Conservation (phyloP, 35 echinoderm and acorn worm species). For the Hemicentrotus pulcherrimus region DNA sequence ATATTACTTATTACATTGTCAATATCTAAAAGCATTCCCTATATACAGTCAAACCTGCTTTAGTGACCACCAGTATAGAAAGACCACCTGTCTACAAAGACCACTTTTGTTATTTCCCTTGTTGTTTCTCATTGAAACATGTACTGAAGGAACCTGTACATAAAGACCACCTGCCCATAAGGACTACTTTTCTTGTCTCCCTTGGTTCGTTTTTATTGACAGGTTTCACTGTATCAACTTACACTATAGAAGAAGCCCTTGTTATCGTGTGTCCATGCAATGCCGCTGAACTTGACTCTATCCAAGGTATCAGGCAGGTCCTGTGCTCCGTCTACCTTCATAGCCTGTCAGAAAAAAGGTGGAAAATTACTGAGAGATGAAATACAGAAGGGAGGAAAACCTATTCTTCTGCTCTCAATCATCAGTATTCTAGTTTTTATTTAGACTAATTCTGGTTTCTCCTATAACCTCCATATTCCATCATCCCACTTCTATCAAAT, state of each 20-base stretch:
- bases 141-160: no score
- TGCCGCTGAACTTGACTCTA: conserved; percentile 89
- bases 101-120: no score
- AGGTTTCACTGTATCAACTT: conserved; percentile 40
- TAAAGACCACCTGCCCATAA: background rate
- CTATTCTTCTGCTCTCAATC: background rate
- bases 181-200: background rate
- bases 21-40: no score
- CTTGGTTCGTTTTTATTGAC: no score
- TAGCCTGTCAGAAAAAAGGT: conserved; percentile 61
- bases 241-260: conserved; percentile 97
- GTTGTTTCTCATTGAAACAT: no score
- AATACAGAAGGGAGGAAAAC: background rate
- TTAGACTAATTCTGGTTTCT: no score
- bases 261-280: conserved; percentile 92
- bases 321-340: conserved; percentile 69
- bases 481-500: no score
- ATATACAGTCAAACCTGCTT: no score
- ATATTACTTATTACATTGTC: no score
- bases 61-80: no score
- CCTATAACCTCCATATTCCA: no score
- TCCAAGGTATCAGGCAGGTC: conserved; percentile 81
- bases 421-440: background rate
- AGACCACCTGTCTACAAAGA: no score
- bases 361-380: background rate